Conservation (phyloP, 1,140 invertebrate genomes). For the Pseudomyrmex pallidus region DNA sequence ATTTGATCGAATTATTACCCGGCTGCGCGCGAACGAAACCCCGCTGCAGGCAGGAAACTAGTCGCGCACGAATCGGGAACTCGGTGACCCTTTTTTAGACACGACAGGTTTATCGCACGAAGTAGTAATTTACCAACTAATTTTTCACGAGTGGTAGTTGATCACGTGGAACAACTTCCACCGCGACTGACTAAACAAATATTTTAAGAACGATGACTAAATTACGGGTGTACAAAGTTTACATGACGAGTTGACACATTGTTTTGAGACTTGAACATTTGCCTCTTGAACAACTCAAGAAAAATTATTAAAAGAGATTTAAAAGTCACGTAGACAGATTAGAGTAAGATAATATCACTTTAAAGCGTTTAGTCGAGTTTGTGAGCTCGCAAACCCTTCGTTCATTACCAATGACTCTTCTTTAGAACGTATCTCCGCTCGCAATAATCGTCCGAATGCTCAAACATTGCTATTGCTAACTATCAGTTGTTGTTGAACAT, state of each 20-base stretch:
- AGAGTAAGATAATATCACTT: background rate
- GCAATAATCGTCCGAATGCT: conserved; percentile 30
- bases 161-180: conserved; percentile 31
- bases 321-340: background rate
- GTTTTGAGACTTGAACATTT: background rate
- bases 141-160: conserved; percentile 38
- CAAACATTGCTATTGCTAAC: background rate
- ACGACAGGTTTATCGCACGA: conserved; percentile 45
- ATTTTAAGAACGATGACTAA: conserved; percentile 29
- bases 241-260: too few relatives aligned
- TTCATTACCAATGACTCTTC: conserved; percentile 51
- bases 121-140: conserved; percentile 42
- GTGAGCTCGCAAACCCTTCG: background rate
- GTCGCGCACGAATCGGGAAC: conserved; percentile 50
- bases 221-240: conserved; percentile 7
- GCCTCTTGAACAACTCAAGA: background rate
- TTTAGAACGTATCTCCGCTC: conserved; percentile 1
- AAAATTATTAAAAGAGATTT: conserved; percentile 3
- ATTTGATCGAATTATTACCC: conserved; percentile 40
- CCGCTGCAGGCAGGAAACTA: conserved; percentile 41
- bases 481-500: background rate
- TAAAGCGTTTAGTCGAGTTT: background rate
- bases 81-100: conserved; percentile 34
- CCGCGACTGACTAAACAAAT: conserved; percentile 40
- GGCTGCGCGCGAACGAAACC: background rate